Percentiles rank a stretch among this genome's conserved stretches.
Evolutionary conservation across 53 echinoderm and acorn worm genomes (phyloP).

Genomic region (Antedon mediterranea): DNA sequence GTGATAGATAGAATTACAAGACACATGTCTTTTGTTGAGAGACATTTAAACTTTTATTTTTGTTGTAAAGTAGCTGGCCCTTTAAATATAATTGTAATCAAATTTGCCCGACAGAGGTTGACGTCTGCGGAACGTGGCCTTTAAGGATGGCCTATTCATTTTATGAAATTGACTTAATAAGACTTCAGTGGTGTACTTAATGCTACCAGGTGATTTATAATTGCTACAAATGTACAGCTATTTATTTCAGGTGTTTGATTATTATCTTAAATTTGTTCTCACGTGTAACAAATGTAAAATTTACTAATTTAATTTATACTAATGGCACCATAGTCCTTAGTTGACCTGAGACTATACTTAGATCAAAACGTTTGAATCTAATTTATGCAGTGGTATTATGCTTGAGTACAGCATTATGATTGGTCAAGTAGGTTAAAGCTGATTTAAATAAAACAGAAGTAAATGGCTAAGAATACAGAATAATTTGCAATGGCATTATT

Average conservation of each 20-base stretch:
- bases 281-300: too few relatives aligned
- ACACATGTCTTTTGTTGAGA: neutral
- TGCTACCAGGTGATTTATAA: neutral
- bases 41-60: neutral
- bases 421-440: too few relatives aligned
- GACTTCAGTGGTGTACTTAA: neutral
- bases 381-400: too few relatives aligned
- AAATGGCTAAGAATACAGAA: neutral
- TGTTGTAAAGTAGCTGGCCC: neutral
- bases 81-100: neutral
- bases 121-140: neutral
- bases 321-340: too few relatives aligned
- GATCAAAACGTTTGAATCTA: too few relatives aligned
- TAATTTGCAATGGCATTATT: too few relatives aligned
- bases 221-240: neutral
- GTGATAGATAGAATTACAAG: neutral
- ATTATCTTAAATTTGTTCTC: too few relatives aligned
- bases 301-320: too few relatives aligned
- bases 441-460: neutral
- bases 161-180: neutral
- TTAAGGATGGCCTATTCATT: neutral
- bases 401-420: too few relatives aligned
- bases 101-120: neutral
- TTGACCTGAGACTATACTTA: too few relatives aligned
- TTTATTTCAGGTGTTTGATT: neutral